Evolutionary conservation across 1,140 invertebrate species (phyloP).

Genomic region (Drosophila persimilis): DNA sequence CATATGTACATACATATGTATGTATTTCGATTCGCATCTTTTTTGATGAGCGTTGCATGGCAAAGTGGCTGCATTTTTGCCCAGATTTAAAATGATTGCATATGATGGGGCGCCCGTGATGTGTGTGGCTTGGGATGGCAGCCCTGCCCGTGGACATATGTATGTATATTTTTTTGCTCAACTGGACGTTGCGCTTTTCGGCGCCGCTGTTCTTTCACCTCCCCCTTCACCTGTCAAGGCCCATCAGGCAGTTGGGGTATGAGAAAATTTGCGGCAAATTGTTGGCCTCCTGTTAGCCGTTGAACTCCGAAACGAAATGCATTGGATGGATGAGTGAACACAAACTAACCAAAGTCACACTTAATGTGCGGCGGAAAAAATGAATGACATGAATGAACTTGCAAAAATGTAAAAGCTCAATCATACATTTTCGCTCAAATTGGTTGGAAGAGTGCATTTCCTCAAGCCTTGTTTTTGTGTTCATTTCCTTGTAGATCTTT

Average conservation of each 20-base stretch:
- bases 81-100: conserved; percentile 67
- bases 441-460: too few relatives aligned
- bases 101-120: conserved; percentile 8
- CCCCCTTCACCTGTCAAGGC: conserved; percentile 9
- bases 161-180: conserved; percentile 21
- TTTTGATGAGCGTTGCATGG: conserved; percentile 56
- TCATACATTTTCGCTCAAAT: background rate
- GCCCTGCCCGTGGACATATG: conserved; percentile 2
- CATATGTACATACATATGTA: conserved; percentile 8
- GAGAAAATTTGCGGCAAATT: conserved; percentile 26
- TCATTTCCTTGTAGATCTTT: too few relatives aligned
- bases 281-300: conserved; percentile 8
- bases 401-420: background rate
- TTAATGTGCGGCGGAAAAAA: background rate
- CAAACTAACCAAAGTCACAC: conserved; percentile 10
- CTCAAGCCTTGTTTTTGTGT: too few relatives aligned
- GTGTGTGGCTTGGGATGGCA: background rate
- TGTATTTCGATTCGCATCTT: conserved; percentile 42
- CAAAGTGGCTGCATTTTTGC: conserved; percentile 60
- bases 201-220: conserved; percentile 28
- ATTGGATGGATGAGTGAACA: conserved; percentile 15
- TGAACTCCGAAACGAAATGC: conserved; percentile 21
- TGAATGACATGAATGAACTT: conserved; percentile 11
- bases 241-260: conserved; percentile 38
- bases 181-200: conserved; percentile 38